Conservation (phyloP, 2,113 vertebrate genomes). For the human region DNA sequence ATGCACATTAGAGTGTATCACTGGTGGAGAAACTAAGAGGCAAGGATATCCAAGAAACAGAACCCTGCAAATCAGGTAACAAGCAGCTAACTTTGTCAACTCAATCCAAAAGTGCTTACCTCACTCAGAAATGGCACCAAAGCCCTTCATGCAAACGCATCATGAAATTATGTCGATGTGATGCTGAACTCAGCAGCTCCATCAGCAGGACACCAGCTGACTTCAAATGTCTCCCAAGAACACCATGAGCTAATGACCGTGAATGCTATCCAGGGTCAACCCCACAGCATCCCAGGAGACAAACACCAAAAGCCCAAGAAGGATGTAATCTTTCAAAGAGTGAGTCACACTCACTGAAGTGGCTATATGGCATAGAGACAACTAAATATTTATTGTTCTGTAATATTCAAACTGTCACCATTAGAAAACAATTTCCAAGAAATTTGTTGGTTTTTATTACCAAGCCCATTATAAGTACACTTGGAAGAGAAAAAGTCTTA, state of each 20-base stretch:
- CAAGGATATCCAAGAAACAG: background rate
- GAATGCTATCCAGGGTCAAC: background rate
- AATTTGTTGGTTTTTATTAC: background rate
- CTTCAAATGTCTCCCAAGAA: slow-evolving; percentile 50
- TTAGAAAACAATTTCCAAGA: background rate
- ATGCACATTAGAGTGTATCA: background rate
- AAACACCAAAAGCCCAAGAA: background rate
- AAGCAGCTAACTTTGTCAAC: slow-evolving; percentile 20
- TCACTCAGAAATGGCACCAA: slow-evolving; percentile 8
- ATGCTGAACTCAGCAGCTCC: slow-evolving; percentile 67
- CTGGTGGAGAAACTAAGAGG: background rate
- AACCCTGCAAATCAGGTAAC: background rate
- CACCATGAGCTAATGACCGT: background rate
- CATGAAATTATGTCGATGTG: slow-evolving; percentile 54
- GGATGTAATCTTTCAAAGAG: background rate
- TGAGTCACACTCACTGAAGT: background rate
- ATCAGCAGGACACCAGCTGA: slow-evolving; percentile 66
- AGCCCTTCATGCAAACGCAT: slow-evolving; percentile 49
- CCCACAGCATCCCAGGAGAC: background rate
- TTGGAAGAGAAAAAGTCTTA: background rate
- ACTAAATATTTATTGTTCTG: background rate
- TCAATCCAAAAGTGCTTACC: slow-evolving; percentile 59
- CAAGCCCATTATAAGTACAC: background rate
- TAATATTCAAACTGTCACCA: background rate
- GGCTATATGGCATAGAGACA: background rate